Conservation (phyloP, 2,797 vertebrate species). For the Pipistrellus pygmaeus region DNA sequence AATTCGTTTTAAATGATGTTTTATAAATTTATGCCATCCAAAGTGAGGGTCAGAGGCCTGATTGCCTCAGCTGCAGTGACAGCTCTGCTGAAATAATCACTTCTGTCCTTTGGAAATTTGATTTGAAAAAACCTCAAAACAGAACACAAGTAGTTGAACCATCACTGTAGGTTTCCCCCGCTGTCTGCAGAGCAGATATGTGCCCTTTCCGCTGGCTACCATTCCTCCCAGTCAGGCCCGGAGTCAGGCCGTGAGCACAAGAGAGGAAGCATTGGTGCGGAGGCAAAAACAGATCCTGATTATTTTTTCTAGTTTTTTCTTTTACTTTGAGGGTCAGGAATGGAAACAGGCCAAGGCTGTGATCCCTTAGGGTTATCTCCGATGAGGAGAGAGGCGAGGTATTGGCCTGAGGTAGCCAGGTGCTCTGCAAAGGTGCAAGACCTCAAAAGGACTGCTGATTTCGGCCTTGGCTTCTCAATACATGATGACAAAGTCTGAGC, state of each 20-base stretch:
- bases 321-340: background rate
- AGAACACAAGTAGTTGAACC: background rate
- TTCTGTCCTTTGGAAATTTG: conserved; percentile 15
- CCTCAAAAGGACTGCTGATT: background rate
- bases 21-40: background rate
- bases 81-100: background rate
- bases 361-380: background rate
- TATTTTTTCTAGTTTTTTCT: background rate
- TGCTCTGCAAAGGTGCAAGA: background rate
- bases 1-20: conserved; percentile 2
- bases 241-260: background rate
- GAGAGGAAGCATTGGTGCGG: background rate
- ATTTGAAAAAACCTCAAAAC: background rate
- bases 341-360: background rate
- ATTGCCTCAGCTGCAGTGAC: background rate
- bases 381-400: background rate
- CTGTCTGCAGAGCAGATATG: background rate
- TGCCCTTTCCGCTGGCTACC: background rate
- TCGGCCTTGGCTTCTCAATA: background rate
- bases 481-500: background rate
- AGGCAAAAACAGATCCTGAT: background rate
- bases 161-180: background rate
- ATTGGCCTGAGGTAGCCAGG: background rate
- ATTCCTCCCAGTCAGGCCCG: fast-evolving
- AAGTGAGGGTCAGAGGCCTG: background rate